Conservation (phyloP, 2,113 vertebrate genomes). For the Canis aureus region DNA sequence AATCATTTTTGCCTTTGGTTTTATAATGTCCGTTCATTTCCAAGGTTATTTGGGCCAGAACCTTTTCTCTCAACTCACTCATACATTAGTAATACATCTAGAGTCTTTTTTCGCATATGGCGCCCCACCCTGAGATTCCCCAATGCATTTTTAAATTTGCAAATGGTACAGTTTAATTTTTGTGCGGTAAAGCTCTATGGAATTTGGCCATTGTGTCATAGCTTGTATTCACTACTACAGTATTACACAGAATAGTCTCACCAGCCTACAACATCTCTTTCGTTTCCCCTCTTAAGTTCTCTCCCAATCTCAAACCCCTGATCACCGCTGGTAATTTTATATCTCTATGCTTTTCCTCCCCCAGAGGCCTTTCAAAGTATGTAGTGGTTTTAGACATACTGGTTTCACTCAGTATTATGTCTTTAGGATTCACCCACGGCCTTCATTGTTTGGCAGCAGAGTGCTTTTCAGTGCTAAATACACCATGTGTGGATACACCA, state of each 20-base stretch:
- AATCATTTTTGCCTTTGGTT: not conserved
- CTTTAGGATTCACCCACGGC: not conserved
- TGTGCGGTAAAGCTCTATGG: not conserved
- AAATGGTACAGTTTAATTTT: not conserved
- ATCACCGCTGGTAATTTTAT: not conserved
- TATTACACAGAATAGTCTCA: not conserved
- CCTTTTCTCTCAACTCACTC: not conserved
- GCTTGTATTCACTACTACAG: not conserved
- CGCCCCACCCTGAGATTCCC: not conserved
- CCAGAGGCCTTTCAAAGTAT: not conserved
- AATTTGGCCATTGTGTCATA: not conserved
- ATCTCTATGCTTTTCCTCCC: not conserved
- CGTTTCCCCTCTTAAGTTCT: not conserved
- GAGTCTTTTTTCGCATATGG: not conserved
- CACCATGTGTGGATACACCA: not conserved
- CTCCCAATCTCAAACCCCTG: not conserved
- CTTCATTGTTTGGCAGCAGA: not conserved
- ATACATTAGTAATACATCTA: not conserved
- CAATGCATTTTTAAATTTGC: not conserved
- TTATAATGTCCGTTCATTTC: not conserved
- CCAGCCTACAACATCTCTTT: not conserved
- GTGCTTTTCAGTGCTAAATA: not conserved
- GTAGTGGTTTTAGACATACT: not conserved
- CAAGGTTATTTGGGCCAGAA: not conserved
- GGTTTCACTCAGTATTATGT: not conserved